These are phyloP conservation scores for Yponomeuta evonymella DNA, from an alignment of 2,888 invertebrate genomes.

Conservation along the genomic window DNA sequence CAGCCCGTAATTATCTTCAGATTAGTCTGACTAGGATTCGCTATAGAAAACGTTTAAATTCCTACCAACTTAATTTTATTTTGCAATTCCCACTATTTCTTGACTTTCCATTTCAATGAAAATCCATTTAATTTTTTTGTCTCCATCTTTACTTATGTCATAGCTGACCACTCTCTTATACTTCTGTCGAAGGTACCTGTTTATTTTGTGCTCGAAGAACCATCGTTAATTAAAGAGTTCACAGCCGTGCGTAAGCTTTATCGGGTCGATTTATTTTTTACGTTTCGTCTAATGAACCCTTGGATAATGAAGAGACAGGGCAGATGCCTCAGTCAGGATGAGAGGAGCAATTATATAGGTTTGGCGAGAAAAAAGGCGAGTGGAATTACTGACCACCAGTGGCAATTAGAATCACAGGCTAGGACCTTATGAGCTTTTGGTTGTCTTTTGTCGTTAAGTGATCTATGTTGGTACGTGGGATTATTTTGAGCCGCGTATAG, in stretches of 20 bases:
- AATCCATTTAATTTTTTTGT: too few species aligned
- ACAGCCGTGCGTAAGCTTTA: background rate
- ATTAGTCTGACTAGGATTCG: too few species aligned
- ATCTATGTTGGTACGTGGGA: too few species aligned
- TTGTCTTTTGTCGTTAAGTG: too few species aligned
- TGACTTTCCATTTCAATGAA: too few species aligned
- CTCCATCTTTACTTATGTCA: too few species aligned
- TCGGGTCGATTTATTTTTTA: background rate
- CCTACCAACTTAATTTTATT: too few species aligned
- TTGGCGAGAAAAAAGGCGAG: background rate
- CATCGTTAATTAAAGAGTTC: conserved; percentile 3
- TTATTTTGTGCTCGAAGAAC: background rate
- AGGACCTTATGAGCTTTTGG: background rate
- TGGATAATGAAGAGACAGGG: background rate
- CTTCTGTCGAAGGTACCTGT: background rate
- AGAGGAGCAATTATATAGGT: background rate
- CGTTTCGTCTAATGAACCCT: background rate
- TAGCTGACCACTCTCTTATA: background rate
- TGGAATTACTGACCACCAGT: background rate
- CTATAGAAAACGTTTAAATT: too few species aligned
- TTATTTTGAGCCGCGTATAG: too few species aligned
- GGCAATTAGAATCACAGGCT: background rate
- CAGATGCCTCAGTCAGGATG: background rate
- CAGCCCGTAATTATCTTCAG: too few species aligned
- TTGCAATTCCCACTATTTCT: too few species aligned